These are phyloP conservation scores for Agrochola lota DNA, from an alignment of 2,888 invertebrate genomes.

Conservation along the genomic window DNA sequence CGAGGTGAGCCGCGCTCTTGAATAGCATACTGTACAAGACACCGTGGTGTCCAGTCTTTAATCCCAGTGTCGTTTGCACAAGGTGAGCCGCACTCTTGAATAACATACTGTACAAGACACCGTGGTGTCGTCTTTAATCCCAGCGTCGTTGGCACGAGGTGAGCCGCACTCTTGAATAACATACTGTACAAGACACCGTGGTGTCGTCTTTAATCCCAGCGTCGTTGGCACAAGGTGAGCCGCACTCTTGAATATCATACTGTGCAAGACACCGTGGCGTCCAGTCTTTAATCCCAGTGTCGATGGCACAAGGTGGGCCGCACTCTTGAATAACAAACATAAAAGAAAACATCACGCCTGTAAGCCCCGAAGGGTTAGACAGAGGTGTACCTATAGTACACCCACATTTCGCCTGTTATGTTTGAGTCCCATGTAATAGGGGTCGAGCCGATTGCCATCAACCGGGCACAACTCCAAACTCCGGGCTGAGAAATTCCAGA, in stretches of 20 bases:
- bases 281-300: slow-evolving; percentile 9
- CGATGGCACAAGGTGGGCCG: slow-evolving; percentile 49
- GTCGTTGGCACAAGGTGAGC: slow-evolving; percentile 51
- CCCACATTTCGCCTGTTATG: not conserved
- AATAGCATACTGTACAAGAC: not conserved
- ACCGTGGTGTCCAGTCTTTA: slow-evolving; percentile 5
- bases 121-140: slow-evolving; percentile 7
- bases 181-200: slow-evolving; percentile 1
- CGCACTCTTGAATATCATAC: too few species aligned
- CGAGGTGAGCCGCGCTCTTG: slow-evolving; percentile 46
- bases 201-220: slow-evolving; percentile 2
- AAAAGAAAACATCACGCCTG: too few species aligned
- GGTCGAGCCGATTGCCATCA: not conserved
- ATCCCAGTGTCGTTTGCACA: slow-evolving; percentile 25
- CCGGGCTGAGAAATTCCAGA: not conserved
- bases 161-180: slow-evolving; percentile 10
- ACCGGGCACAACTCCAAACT: not conserved
- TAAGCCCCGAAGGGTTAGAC: too few species aligned
- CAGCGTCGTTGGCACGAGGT: slow-evolving; percentile 43
- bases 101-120: not conserved
- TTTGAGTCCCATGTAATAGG: not conserved
- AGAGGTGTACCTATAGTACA: not conserved
- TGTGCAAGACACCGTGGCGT: slow-evolving; percentile 3
- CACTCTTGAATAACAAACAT: too few species aligned
- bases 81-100: slow-evolving; percentile 38